Percentiles rank a stretch among this genome's conserved stretches.
These are phyloP conservation scores for Embiotoca jacksoni DNA, from an alignment of 2,113 vertebrate genomes.

Conservation along the genomic window DNA sequence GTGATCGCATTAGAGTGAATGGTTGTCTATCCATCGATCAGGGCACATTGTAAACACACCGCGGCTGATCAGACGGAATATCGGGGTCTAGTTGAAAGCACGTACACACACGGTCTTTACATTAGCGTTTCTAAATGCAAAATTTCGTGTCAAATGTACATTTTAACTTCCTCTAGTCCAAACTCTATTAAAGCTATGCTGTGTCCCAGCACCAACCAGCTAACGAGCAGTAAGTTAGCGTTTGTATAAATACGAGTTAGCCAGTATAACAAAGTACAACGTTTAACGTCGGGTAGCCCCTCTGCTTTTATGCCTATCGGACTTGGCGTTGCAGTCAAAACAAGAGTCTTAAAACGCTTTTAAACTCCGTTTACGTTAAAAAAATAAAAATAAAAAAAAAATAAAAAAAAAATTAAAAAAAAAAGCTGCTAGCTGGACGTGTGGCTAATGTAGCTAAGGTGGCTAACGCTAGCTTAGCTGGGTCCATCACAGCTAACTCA, in stretches of 20 bases:
- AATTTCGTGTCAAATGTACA: no score
- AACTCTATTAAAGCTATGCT: background rate
- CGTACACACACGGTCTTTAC: no score
- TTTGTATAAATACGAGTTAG: background rate
- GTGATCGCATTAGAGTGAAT: no score
- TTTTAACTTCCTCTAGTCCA: no score
- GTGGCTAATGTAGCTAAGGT: conserved; percentile 34
- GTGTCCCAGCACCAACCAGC: background rate
- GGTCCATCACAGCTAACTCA: background rate
- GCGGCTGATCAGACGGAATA: no score
- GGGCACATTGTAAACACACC: no score
- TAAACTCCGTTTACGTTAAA: background rate
- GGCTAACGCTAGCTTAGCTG: conserved; percentile 66
- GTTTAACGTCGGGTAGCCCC: background rate
- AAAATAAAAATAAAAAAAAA: no score
- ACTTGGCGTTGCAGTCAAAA: background rate
- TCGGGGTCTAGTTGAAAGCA: no score
- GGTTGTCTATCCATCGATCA: no score
- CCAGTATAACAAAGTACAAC: background rate
- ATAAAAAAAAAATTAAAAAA: no score
- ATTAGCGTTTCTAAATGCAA: no score
- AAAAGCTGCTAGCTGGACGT: background rate
- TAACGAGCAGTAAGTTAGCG: conserved; percentile 6
- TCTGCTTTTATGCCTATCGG: background rate
- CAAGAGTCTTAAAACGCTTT: background rate